phyloP scores from a whole-genome alignment of 2,888 invertebrate species.

The Lapara coniferarum region DNA sequence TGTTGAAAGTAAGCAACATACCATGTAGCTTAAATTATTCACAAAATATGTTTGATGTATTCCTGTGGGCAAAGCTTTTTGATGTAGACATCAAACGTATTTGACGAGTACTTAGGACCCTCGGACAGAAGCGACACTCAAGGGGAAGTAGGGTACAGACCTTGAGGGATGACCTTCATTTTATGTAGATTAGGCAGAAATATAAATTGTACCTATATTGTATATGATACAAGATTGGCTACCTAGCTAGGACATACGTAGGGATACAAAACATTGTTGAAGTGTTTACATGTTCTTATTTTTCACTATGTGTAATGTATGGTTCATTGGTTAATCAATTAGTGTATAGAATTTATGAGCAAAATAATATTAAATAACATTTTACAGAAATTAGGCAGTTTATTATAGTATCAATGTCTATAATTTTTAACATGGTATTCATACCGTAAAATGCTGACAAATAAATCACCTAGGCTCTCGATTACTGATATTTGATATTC shows the following conservation, averaged over 20 bases:
- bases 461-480: neutral
- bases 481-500: neutral
- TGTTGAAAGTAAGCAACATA: too few relatives aligned
- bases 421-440: neutral
- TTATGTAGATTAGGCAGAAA: neutral
- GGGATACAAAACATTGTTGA: too few relatives aligned
- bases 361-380: too few relatives aligned
- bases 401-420: neutral
- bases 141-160: neutral
- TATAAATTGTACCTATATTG: neutral
- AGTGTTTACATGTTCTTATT: too few relatives aligned
- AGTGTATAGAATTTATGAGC: too few relatives aligned
- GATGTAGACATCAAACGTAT: neutral
- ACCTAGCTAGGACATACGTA: neutral
- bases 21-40: too few relatives aligned
- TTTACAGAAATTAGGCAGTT: too few relatives aligned
- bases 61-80: neutral
- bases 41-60: too few relatives aligned
- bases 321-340: too few relatives aligned
- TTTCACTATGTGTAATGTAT: too few relatives aligned
- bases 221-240: neutral
- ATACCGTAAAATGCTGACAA: neutral
- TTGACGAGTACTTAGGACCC: neutral
- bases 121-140: neutral
- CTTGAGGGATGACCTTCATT: neutral